Evolutionary conservation across 2,113 vertebrate species (phyloP), one percentile per base, ranked within the genome.

Genomic region (Brachionichthys hirsutus): DNA sequence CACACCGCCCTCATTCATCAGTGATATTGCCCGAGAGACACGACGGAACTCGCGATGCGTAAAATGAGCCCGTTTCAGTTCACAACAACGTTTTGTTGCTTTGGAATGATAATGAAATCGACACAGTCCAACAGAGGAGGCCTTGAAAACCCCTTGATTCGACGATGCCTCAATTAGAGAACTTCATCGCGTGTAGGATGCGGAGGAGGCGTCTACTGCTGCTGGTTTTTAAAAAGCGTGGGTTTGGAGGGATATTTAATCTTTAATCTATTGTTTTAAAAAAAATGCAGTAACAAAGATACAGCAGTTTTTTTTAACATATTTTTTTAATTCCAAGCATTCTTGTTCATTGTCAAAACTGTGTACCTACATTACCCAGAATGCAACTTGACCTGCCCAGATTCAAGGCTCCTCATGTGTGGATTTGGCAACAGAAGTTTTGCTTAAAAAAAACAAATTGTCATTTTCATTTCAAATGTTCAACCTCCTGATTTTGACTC

Each of bases 61-160:
- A 22, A 76, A 80, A 66, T 67, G 41, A 63, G 35, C 19, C 36
- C 14, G 8, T 72, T 70, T 72, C 47, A 65, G 20, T 36, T 50
- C 35, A 53, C 44, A 70, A 65, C 45, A 38, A 62, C 22, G 49
- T 63, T 46, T 45, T 76, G 52, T 53, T 12, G 55, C 62, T 67
- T 50, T 13, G 14, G 43, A 66, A 58, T 46, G 52, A 56, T 58
- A 30, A 43, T 62, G 45, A 70, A 62, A 49, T 62, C 22, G 8
- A 48, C n/a, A 57, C 55, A 68, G 44, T 57, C 30, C 36, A 36
- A 53, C 44, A 19, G 14, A 18, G 24, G 24, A 30, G 24, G 4
- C 12, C 41, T 12, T 47, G 12, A 47, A 7, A 43, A 62, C 4
- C 24, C 4, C 24, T 30, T 30, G 24, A 30, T 30, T 30, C 24